Evolutionary conservation across 1,140 invertebrate species (phyloP).

Genomic region (Brachionus koreanus): DNA sequence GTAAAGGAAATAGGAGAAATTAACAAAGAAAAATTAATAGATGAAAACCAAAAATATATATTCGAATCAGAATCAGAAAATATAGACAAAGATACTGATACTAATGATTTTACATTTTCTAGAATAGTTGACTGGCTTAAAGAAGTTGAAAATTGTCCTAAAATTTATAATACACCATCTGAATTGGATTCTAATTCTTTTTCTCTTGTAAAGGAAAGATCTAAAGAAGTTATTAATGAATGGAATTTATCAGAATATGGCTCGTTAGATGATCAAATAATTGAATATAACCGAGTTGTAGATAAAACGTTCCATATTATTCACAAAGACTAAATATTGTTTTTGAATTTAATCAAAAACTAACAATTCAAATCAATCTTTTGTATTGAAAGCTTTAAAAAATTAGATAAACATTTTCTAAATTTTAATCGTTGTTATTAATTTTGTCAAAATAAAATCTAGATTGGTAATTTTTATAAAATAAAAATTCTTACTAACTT

Average conservation of each 20-base stretch:
- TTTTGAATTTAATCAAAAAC: background rate
- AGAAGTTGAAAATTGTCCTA: conserved; percentile 27
- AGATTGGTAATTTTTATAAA: no score
- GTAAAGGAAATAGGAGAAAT: background rate
- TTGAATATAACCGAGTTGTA: conserved; percentile 42
- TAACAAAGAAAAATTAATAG: background rate
- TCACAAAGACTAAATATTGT: background rate
- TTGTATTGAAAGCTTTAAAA: background rate
- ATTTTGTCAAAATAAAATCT: no score
- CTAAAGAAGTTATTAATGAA: background rate
- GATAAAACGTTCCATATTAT: conserved; percentile 40
- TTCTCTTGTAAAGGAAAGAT: background rate
- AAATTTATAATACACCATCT: background rate
- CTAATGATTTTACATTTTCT: background rate
- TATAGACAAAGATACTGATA: background rate
- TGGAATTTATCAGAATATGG: conserved; percentile 20
- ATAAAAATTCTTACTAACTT: no score
- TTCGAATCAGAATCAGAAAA: no score
- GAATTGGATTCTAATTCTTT: background rate
- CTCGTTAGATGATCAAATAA: conserved; percentile 41
- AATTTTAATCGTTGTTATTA: no score
- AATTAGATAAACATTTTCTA: no score
- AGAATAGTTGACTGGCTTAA: conserved; percentile 2
- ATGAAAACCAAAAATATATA: background rate
- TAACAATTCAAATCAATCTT: background rate